A percentile compares a stretch with the other conserved stretches of the same genome.
phyloP scores from a whole-genome alignment of 1,140 invertebrate genomes.

The Cecropterus lyciades region DNA sequence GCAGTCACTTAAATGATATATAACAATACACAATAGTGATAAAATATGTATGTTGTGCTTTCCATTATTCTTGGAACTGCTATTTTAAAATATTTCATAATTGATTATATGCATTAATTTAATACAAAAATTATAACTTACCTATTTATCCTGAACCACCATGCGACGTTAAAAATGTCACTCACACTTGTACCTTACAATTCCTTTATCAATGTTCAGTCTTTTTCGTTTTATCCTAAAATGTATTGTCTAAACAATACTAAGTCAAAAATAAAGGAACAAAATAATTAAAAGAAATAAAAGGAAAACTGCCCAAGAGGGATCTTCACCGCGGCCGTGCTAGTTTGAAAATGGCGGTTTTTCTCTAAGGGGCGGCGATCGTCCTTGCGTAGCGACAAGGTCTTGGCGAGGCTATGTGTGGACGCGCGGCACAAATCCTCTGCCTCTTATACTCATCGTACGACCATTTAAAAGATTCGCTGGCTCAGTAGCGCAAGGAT shows the following conservation, averaged over 20 bases:
- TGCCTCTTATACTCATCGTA: conserved; percentile 76
- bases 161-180: not conserved
- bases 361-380: conserved; percentile 63
- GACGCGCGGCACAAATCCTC: conserved; percentile 63
- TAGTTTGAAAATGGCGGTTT: conserved; percentile 70
- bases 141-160: not conserved
- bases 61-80: too few species aligned
- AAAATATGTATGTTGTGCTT: too few species aligned
- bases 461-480: conserved; percentile 55
- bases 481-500: conserved; percentile 34
- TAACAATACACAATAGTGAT: too few species aligned
- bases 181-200: not conserved
- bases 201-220: not conserved
- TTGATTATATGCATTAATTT: not conserved
- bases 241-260: not conserved
- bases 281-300: conserved; percentile 6
- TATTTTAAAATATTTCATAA: too few species aligned
- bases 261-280: not conserved
- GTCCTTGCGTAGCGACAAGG: conserved; percentile 78
- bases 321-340: conserved; percentile 62
- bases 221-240: not conserved
- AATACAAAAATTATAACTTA: conserved; percentile 5
- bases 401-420: conserved; percentile 70
- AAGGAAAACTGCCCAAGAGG: conserved; percentile 37
- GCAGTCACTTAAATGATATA: too few species aligned